A percentile compares a stretch with the other conserved stretches of the same genome.
Evolutionary conservation across 1,140 invertebrate genomes (phyloP).

Genomic region (Laupala kohalensis): DNA sequence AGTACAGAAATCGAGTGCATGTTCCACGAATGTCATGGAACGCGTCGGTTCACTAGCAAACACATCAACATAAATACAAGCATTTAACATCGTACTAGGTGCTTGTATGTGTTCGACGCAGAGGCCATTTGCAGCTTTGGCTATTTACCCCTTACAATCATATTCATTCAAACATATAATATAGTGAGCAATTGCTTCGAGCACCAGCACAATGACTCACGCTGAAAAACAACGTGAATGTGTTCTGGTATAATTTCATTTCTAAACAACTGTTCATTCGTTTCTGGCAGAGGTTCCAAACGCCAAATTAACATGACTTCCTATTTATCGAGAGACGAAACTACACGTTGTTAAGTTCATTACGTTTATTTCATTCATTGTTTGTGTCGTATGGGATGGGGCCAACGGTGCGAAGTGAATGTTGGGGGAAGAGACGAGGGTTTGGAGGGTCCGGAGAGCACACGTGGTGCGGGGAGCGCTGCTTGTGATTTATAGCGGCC

Average conservation of each 20-base stretch:
- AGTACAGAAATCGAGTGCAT: no score
- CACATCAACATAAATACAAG: background rate
- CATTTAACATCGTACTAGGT: background rate
- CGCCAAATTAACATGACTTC: background rate
- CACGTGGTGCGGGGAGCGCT: no score
- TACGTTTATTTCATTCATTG: background rate
- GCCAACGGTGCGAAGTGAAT: no score
- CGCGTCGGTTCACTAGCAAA: background rate
- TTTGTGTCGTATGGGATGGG: background rate
- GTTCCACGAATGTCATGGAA: background rate
- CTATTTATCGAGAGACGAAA: background rate
- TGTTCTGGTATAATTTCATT: background rate
- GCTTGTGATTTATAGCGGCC: no score
- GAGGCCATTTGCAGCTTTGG: background rate
- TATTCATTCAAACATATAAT: background rate
- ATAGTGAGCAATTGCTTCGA: background rate
- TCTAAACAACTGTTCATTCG: background rate
- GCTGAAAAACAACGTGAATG: background rate
- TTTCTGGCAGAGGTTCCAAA: background rate
- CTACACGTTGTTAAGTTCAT: background rate
- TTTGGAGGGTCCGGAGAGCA: background rate
- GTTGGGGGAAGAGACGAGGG: background rate
- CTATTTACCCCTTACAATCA: background rate
- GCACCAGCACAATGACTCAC: background rate
- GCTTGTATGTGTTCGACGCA: background rate